A percentile compares a stretch with the other conserved stretches of the same genome.
phyloP scores from a whole-genome alignment of 2,888 invertebrate genomes.

The Cephalotes varians region DNA sequence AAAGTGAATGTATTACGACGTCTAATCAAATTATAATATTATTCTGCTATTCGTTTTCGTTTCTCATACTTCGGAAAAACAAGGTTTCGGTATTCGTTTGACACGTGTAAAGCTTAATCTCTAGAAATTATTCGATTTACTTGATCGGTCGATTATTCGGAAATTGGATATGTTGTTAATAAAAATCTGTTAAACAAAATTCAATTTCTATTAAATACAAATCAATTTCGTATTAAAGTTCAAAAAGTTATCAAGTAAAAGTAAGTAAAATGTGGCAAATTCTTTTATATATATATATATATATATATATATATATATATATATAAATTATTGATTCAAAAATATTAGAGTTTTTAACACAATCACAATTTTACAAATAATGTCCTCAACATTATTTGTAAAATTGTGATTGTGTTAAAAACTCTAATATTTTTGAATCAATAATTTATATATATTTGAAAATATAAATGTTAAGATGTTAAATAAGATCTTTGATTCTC shows the following conservation, averaged over 20 bases:
- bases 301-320: no score
- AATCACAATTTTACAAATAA: not conserved
- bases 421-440: not conserved
- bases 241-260: not conserved
- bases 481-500: not conserved
- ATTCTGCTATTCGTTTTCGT: slow-evolving; percentile 29
- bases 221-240: not conserved
- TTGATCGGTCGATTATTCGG: not conserved
- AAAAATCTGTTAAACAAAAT: not conserved
- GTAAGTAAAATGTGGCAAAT: no score
- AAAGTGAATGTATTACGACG: slow-evolving; percentile 40
- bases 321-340: not conserved
- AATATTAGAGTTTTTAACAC: not conserved
- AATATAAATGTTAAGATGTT: not conserved
- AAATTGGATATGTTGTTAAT: not conserved
- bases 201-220: no score
- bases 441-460: not conserved
- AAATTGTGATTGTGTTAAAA: not conserved
- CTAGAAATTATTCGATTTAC: not conserved
- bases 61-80: not conserved
- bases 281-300: no score
- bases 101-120: not conserved
- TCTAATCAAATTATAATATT: slow-evolving; percentile 10
- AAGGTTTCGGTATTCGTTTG: not conserved
- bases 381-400: not conserved